These are phyloP conservation scores for Toxonevra muliebris DNA, from an alignment of 2,888 invertebrate species.

Conservation along the genomic window DNA sequence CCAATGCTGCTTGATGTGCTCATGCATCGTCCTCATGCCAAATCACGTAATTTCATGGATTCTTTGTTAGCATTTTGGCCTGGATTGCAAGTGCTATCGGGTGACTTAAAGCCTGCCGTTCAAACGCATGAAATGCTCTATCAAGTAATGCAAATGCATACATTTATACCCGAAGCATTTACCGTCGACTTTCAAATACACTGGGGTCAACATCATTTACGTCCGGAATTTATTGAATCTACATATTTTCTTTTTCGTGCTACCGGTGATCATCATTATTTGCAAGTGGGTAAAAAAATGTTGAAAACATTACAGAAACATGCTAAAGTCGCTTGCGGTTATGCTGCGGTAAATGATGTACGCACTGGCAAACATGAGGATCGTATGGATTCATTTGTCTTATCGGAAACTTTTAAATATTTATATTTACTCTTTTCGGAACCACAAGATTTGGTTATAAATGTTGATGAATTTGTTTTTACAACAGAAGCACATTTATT, in stretches of 20 bases:
- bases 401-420: slow-evolving; percentile 98
- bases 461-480: slow-evolving; percentile 86
- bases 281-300: slow-evolving; percentile 87
- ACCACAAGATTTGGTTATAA: slow-evolving; percentile 81
- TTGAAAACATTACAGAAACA: slow-evolving; percentile 88
- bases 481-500: slow-evolving; percentile 96
- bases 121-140: slow-evolving; percentile 99
- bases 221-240: slow-evolving; percentile 97
- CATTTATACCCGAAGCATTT: slow-evolving; percentile 98
- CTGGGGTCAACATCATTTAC: slow-evolving; percentile 96
- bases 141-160: slow-evolving; percentile 97
- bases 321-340: slow-evolving; percentile 94
- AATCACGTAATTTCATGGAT: slow-evolving; percentile 97
- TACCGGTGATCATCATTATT: slow-evolving; percentile 94
- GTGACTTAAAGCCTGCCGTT: slow-evolving; percentile 96
- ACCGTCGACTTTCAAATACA: slow-evolving; percentile 98
- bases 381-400: slow-evolving; percentile 97
- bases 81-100: slow-evolving; percentile 87
- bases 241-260: slow-evolving; percentile 97
- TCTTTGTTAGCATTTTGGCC: slow-evolving; percentile 98
- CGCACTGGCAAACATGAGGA: slow-evolving; percentile 91
- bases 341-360: slow-evolving; percentile 96
- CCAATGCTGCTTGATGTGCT: slow-evolving; percentile 95
- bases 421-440: slow-evolving; percentile 93
- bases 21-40: slow-evolving; percentile 94